Base-by-base conservation (phyloP, 2,888 invertebrate genomes). In the Rugalucina vietnamica region DNA sequence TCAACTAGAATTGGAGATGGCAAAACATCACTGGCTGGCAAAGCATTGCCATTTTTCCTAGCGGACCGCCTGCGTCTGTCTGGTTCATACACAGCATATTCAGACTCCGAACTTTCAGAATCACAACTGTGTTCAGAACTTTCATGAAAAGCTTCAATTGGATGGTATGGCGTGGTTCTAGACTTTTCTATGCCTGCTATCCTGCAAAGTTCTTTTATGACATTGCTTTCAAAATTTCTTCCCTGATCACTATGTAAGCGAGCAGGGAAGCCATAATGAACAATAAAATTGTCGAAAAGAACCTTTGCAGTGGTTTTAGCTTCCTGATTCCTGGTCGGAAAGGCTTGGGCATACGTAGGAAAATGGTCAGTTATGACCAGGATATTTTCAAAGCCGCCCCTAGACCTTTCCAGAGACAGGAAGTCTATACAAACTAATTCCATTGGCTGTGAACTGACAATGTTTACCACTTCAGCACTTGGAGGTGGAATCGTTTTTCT, bases 281-380 rank as follows among this genome's bases (percentile, higher is more conserved):
- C n/a, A n/a, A n/a, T n/a, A n/a, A n/a, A n/a, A n/a, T n/a, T n/a
- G n/a, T n/a, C n/a, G n/a, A n/a, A n/a, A n/a, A n/a, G n/a, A n/a
- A 29, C 75, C 43, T 77, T 81, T 4, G 81, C 79, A 29, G 80
- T 79, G 29, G 84, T 84, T 14, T 70, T 75, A 8, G 86, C 81
- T n/a, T 70, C 39, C 39, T 84, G 79, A n/a, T 86, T 84, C 24
- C 60, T 79, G 2, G 77, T 84, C 3, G 79, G 81, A 60, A 81
- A 39, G n/a, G 78, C 80, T n/a, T 65, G 50, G 8, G 80, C 73
- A 69, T 80, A 84, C 65, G 70, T 69, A n/a, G 77, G 50, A 37
- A 75, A 82, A 71, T 79, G 81, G 75, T 79, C 70, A 10, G 79
- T 82, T 1, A 82, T 65, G 14, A 74, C 76, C 29, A 78, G 39